Base-by-base conservation (phyloP, 2,113 vertebrate species). In the Tachysurus vachellii region DNA sequence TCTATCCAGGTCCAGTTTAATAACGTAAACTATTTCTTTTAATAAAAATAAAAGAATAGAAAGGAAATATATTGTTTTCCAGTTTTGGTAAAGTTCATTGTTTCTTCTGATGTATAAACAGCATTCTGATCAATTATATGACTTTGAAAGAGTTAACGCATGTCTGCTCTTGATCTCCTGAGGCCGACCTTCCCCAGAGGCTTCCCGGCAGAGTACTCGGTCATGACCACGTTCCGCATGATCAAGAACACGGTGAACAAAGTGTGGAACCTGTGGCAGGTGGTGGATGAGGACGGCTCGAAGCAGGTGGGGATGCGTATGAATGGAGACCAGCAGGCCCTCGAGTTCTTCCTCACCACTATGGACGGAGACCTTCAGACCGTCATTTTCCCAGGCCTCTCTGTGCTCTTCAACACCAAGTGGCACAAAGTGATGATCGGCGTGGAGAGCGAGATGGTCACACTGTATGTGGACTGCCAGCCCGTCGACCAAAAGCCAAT, bases 351-450 rank as follows among this genome's bases (percentile, higher is more conserved):
- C 92, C 94, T 96, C 66, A 95, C 93, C 88, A 94, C 94, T 2
- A 88, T 93, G 1, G 95, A 96, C 0, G 94, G 95, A 82, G 93
- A 92, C 82, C 91, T 96, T 80, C 96, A 96, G 93, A 95, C 94
- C 0, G 95, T 95, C 86, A 94, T 87, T 86, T 96, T 96, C 89
- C 94, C 93, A 0, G 96, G 95, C 31, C 92, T 96, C 0, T 96
- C 95, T 0, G 94, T 95, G 80, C 94, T 96, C 89, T 96, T 96
- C 91, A 96, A 96, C 92, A 95, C 95, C 81, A 95, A 94, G 88
- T 96, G 96, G 96, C 95, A 96, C 92, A 96, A 96, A 90, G 95
- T 96, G 89, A 95, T 96, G 95, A 93, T 96, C 5, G 96, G 95
- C 0, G 95, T 96, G 84, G 95, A 96, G 92, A 90, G 84, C 0